These are phyloP conservation scores for Hoplostethus atlanticus DNA, from an alignment of 2,797 vertebrate genomes.

Conservation along the genomic window DNA sequence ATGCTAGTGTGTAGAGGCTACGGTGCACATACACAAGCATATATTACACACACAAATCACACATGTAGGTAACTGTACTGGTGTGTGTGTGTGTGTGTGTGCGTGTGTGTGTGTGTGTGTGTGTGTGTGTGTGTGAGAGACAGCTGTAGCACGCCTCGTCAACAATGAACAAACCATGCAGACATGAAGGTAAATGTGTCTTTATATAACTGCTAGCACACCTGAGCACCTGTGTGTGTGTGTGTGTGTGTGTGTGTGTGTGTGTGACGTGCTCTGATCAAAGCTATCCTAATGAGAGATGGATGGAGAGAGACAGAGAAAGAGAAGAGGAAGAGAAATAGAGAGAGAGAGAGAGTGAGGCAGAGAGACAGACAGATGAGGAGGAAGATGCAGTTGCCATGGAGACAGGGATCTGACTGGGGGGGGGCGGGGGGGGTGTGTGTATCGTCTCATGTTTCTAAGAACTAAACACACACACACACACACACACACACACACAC, in stretches of 20 bases:
- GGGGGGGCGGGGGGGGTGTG: not conserved
- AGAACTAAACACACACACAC: constrained; percentile 20
- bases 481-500: constrained; percentile 26
- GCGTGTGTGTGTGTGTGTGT: constrained; percentile 23
- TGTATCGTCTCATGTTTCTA: constrained; percentile 38
- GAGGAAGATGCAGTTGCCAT: constrained; percentile 75
- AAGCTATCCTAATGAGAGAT: too few relatives aligned
- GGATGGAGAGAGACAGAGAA: too few relatives aligned
- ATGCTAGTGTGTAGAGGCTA: too few relatives aligned
- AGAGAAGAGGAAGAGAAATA: not conserved
- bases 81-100: constrained; percentile 3
- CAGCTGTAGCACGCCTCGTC: constrained; percentile 1
- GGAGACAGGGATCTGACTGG: constrained; percentile 62
- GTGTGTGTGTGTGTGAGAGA: not conserved
- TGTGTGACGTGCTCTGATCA: too few relatives aligned
- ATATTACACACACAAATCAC: not conserved
- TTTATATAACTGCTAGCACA: constrained; percentile 13
- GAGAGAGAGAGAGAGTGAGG: not conserved
- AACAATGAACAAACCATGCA: constrained; percentile 28
- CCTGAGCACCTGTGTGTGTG: constrained; percentile 22
- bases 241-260: constrained; percentile 4
- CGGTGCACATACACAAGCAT: not conserved
- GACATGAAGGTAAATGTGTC: constrained; percentile 16
- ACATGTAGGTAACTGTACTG: constrained; percentile 6
- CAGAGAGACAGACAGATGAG: constrained; percentile 38